A percentile compares a stretch with the other conserved stretches of the same genome.
Conservation (phyloP, 2,113 vertebrate genomes). For the Odontesthes bonariensis region DNA sequence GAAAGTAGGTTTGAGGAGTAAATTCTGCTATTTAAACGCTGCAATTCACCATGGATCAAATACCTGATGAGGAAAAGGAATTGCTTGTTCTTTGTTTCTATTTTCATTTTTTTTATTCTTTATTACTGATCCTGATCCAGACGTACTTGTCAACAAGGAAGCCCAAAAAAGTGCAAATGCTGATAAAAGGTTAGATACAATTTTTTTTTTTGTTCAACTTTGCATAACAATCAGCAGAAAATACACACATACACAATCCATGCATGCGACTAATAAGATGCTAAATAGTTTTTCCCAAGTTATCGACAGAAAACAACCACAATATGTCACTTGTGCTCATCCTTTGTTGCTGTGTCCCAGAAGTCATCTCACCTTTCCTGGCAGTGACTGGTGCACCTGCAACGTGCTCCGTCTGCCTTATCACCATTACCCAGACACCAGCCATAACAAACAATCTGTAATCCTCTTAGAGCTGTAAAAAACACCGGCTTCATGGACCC, state of each 20-base stretch:
- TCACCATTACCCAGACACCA: slow-evolving; percentile 74
- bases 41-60: not conserved
- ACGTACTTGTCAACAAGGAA: not conserved
- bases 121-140: not conserved
- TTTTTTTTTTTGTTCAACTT: slow-evolving; percentile 1
- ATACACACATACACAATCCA: not conserved
- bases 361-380: slow-evolving; percentile 52
- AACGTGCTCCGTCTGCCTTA: slow-evolving; percentile 63
- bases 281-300: slow-evolving; percentile 42
- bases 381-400: slow-evolving; percentile 56
- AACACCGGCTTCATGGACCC: slow-evolving; percentile 57
- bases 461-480: slow-evolving; percentile 78
- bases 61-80: not conserved
- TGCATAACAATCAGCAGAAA: not conserved
- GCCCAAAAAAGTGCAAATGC: not conserved
- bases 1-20: not conserved
- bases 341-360: slow-evolving; percentile 33
- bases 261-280: slow-evolving; percentile 6
- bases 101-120: not conserved
- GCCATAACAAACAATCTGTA: slow-evolving; percentile 75
- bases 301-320: slow-evolving; percentile 38
- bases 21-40: not conserved
- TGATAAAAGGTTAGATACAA: not conserved
- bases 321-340: not conserved
- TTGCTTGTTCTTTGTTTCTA: not conserved